Percentiles rank a stretch among this genome's conserved stretches.
These are phyloP conservation scores for Grantiella picta DNA, from an alignment of 2,113 vertebrate species.

Conservation along the genomic window DNA sequence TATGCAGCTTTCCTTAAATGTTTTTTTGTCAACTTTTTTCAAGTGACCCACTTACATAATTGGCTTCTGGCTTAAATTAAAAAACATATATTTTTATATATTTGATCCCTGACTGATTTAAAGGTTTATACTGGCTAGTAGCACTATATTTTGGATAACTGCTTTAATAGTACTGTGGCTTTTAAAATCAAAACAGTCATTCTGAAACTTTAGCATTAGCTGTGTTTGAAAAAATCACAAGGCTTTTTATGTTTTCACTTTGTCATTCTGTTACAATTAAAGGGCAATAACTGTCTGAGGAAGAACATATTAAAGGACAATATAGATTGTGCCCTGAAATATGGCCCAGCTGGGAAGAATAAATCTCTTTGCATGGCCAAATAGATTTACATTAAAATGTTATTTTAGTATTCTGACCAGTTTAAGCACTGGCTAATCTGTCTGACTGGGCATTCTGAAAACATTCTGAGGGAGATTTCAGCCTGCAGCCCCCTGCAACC, in stretches of 20 bases:
- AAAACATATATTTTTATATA: not conserved
- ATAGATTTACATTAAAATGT: slow-evolving; percentile 37
- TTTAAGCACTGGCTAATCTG: not conserved
- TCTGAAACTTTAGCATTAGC: slow-evolving; percentile 23
- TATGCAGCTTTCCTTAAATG: slow-evolving; percentile 36
- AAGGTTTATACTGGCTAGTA: slow-evolving; percentile 23
- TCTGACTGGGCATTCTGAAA: not conserved
- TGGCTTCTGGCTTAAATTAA: slow-evolving; percentile 50
- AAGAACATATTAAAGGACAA: slow-evolving; percentile 33
- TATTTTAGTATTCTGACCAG: slow-evolving; percentile 41
- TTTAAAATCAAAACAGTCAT: slow-evolving; percentile 22
- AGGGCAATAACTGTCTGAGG: slow-evolving; percentile 41
- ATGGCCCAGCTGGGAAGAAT: slow-evolving; percentile 13
- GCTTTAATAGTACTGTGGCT: not conserved
- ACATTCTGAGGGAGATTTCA: not conserved
- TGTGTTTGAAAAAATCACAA: slow-evolving; percentile 22
- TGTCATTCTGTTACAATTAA: slow-evolving; percentile 49
- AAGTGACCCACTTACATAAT: slow-evolving; percentile 57
- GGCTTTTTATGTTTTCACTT: slow-evolving; percentile 15
- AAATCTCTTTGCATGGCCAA: not conserved
- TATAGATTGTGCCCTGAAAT: slow-evolving; percentile 53
- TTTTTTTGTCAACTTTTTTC: slow-evolving; percentile 52
- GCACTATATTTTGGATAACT: not conserved
- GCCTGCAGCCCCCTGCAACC: not conserved
- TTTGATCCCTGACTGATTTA: slow-evolving; percentile 24